Percentiles rank a stretch among this genome's conserved stretches.
phyloP scores from a whole-genome alignment of 2,113 vertebrate genomes.

The Neomonachus schauinslandi region DNA sequence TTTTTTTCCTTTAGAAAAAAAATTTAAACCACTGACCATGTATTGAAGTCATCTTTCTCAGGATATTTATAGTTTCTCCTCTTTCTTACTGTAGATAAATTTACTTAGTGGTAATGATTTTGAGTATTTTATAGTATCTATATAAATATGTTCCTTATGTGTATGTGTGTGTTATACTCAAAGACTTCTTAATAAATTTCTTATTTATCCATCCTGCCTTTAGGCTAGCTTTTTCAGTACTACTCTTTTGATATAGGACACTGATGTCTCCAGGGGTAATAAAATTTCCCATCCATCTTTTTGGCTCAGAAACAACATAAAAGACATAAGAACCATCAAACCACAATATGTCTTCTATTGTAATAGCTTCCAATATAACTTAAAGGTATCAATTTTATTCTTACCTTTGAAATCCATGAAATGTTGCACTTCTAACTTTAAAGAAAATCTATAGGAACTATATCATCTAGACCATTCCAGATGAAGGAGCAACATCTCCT shows the following conservation, averaged over 20 bases:
- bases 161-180: not conserved
- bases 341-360: slow-evolving; percentile 1
- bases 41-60: not conserved
- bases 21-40: not conserved
- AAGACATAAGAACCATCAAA: slow-evolving; percentile 30
- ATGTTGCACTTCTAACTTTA: slow-evolving; percentile 20
- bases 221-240: slow-evolving; percentile 33
- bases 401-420: slow-evolving; percentile 38
- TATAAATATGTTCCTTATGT: slow-evolving; percentile 12
- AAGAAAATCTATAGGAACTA: slow-evolving; percentile 17
- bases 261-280: slow-evolving; percentile 19
- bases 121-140: not conserved
- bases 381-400: slow-evolving; percentile 14
- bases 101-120: slow-evolving; percentile 51
- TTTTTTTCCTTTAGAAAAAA: slow-evolving; percentile 9
- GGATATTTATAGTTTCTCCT: not conserved
- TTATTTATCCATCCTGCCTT: slow-evolving; percentile 17
- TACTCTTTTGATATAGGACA: not conserved
- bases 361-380: slow-evolving; percentile 3
- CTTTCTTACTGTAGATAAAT: not conserved
- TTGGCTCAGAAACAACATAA: slow-evolving; percentile 38
- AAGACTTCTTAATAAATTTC: slow-evolving; percentile 34
- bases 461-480: not conserved
- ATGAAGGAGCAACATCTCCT: slow-evolving; percentile 13
- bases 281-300: not conserved